Evolutionary conservation across 1,140 invertebrate species (phyloP).

Genomic region (Physella acuta): DNA sequence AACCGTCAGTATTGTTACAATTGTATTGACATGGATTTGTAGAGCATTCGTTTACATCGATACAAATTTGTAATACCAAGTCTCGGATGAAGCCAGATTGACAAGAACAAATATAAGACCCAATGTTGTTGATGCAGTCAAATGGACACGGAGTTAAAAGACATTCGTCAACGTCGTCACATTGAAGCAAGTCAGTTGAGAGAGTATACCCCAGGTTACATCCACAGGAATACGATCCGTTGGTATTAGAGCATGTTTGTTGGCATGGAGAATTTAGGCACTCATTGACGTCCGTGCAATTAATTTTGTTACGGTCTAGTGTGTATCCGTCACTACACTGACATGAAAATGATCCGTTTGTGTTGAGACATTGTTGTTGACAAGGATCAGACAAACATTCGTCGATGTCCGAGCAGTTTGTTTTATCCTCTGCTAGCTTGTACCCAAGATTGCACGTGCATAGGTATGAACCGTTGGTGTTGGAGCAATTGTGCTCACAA

Average conservation of each 20-base stretch:
- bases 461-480: slow-evolving; percentile 31
- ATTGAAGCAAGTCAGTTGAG: not conserved
- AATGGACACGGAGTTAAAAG: not conserved
- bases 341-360: not conserved
- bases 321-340: not conserved
- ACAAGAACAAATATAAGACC: not conserved
- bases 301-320: not conserved
- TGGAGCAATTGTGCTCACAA: slow-evolving; percentile 28
- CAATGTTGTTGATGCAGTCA: not conserved
- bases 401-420: slow-evolving; percentile 19
- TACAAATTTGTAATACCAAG: no score
- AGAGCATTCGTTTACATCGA: no score
- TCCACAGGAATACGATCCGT: not conserved
- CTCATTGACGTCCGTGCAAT: not conserved
- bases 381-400: not conserved
- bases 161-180: slow-evolving; percentile 1
- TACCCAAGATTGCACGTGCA: slow-evolving; percentile 31
- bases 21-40: no score
- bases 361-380: slow-evolving; percentile 5
- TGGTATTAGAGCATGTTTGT: not conserved
- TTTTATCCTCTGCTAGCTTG: not conserved
- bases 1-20: not conserved
- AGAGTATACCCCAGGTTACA: not conserved
- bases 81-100: not conserved
- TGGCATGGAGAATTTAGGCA: not conserved